phyloP scores from a whole-genome alignment of 30 jellyfish, hydroid and myxozoan genomes.

The Chironex yamaguchii region DNA sequence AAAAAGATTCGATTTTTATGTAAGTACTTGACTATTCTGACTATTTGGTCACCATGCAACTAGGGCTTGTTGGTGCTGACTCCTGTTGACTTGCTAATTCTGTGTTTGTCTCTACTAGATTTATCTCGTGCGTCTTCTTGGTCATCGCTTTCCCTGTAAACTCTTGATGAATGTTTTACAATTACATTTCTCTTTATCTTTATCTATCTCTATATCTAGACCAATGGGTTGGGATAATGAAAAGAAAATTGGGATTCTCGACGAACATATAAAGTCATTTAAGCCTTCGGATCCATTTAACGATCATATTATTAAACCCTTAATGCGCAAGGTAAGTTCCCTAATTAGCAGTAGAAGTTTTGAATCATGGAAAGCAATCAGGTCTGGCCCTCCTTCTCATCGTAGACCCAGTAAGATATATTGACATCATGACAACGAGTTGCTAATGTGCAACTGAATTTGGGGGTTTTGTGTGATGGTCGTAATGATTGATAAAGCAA shows the following conservation, averaged over 20 bases:
- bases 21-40: slow-evolving; percentile 22
- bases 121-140: too few relatives aligned
- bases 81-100: too few relatives aligned
- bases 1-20: slow-evolving; percentile 94
- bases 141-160: background rate
- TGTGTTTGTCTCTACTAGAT: too few relatives aligned
- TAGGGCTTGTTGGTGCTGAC: too few relatives aligned
- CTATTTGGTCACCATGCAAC: background rate
- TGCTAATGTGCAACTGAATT: too few relatives aligned
- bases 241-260: slow-evolving; percentile 81
- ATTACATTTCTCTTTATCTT: background rate
- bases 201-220: too few relatives aligned
- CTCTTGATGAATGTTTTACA: background rate
- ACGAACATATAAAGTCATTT: slow-evolving; percentile 90
- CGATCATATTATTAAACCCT: slow-evolving; percentile 83
- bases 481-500: too few relatives aligned
- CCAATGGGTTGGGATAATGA: slow-evolving; percentile 99
- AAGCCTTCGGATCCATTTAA: slow-evolving; percentile 83
- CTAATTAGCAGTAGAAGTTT: too few relatives aligned
- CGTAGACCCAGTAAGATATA: too few relatives aligned
- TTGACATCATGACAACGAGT: too few relatives aligned
- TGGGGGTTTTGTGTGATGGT: too few relatives aligned
- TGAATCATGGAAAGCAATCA: too few relatives aligned
- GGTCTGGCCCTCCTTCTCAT: background rate
- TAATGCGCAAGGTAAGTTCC: slow-evolving; percentile 79